Evolutionary conservation across 2,888 invertebrate genomes (phyloP), one percentile per base, ranked within the genome.

Genomic region (Callyntrura sp.): DNA sequence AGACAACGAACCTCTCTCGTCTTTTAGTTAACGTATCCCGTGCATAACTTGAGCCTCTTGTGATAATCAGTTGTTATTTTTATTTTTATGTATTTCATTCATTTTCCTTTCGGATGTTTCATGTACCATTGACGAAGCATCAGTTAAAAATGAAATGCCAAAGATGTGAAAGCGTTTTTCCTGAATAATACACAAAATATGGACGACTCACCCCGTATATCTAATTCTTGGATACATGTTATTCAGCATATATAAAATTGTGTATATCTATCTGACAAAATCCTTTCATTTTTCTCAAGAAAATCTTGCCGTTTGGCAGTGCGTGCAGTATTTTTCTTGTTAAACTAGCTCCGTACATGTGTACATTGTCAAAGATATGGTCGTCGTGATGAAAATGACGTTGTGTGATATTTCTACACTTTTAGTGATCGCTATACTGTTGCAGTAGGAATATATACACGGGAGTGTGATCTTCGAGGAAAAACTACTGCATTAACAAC

Each of bases 341-440:
- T 51, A 51, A 78, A 70, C 70, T 23, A 55, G 76, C 25, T 48
- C 12, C 14, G 60, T 81, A 81, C 81, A 81, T 81, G 81, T 62
- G 81, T 81, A 81, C 51, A 62, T 62, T 81, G 81, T 81, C 81
- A 81, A 45, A 14, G 9, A n/a, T 14, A 45, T 23, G 76, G 43
- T 20, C 4, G 43, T 20, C 4, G 28, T 78, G 76, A 51, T 55
- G 55, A 78, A 23, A 48, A 48, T 23, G 73, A 48, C 23, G 73
- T 20, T 76, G 45, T 76, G 35, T 11, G 14, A 9, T 17, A 48
- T 51, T 48, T 45, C 23, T 51, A 20, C 48, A 48, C 25, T 55
- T 35, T 35, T 35, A 35, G 35, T 35, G 35, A 35, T 12, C 25
- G 12, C 14, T 78, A n/a, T 55, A 35, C 35, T n/a, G 76, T 55